A percentile compares a stretch with the other conserved stretches of the same genome.
Conservation (phyloP, 2,888 invertebrate species). For the Tachystola acroxantha region DNA sequence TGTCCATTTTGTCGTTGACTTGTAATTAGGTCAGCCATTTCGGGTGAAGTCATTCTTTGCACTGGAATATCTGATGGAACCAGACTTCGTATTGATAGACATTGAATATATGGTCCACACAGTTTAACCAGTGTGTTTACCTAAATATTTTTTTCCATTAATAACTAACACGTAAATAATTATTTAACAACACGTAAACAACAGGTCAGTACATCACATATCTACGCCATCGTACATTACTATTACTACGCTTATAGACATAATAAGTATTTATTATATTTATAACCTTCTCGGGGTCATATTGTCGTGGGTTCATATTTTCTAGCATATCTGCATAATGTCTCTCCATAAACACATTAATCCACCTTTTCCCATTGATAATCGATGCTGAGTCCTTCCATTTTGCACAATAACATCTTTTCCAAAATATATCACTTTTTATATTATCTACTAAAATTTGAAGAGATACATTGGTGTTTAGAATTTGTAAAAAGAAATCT, state of each 20-base stretch:
- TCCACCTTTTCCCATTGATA: conserved; percentile 49
- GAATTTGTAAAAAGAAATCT: conserved; percentile 58
- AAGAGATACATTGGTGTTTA: conserved; percentile 56
- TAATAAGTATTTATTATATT: no score
- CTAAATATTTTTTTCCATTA: no score
- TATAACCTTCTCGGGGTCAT: conserved; percentile 75
- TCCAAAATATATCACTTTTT: conserved; percentile 69
- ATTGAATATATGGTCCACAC: conserved; percentile 63
- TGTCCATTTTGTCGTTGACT: conserved; percentile 41
- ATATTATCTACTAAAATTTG: conserved; percentile 66
- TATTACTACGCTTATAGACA: no score
- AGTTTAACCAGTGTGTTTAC: conserved; percentile 58
- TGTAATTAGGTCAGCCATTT: conserved; percentile 62
- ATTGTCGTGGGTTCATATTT: conserved; percentile 64
- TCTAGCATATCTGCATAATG: conserved; percentile 66
- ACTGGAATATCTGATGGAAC: conserved; percentile 61
- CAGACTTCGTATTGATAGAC: conserved; percentile 56
- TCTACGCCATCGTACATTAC: no score
- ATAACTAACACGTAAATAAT: no score
- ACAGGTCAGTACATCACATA: no score
- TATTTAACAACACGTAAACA: no score
- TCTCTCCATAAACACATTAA: conserved; percentile 63
- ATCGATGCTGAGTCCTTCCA: conserved; percentile 48
- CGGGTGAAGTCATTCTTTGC: conserved; percentile 61
- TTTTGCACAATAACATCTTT: conserved; percentile 55